Evolutionary conservation across 2,888 invertebrate genomes (phyloP).

Genomic region (Syrista parreyssii): DNA sequence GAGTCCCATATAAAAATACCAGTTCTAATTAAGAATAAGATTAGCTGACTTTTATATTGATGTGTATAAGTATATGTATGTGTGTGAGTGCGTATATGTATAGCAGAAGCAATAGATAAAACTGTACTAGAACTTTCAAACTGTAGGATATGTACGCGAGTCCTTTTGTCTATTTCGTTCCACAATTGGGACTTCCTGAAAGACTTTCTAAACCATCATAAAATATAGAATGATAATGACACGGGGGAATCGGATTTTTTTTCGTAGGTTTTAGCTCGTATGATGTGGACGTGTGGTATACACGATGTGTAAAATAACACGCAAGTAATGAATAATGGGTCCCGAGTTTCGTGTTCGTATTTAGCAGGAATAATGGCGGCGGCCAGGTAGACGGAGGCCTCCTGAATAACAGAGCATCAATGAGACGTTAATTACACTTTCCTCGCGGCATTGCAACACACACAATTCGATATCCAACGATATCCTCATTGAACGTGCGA

Average conservation of each 20-base stretch:
- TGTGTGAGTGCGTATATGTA: too few species aligned
- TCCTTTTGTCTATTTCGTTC: not conserved
- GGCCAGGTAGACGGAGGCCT: not conserved
- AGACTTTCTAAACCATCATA: not conserved
- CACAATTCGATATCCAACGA: conserved; percentile 8
- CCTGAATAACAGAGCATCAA: conserved; percentile 12
- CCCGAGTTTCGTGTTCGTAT: not conserved
- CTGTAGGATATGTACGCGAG: not conserved
- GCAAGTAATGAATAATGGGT: not conserved
- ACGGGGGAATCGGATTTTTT: not conserved
- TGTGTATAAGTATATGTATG: too few species aligned
- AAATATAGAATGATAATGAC: not conserved
- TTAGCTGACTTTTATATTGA: too few species aligned
- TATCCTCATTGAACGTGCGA: not conserved
- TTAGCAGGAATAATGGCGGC: not conserved
- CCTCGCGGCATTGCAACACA: conserved; percentile 15
- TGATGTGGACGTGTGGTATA: not conserved
- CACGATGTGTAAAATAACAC: not conserved
- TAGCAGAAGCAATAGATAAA: not conserved
- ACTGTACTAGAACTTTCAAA: not conserved
- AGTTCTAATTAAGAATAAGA: not conserved
- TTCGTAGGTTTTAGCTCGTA: not conserved
- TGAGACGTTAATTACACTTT: conserved; percentile 20
- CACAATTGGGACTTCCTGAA: not conserved
- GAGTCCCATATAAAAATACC: not conserved